Evolutionary conservation across 2,113 vertebrate species (phyloP).

Genomic region (Mus spicilegus): DNA sequence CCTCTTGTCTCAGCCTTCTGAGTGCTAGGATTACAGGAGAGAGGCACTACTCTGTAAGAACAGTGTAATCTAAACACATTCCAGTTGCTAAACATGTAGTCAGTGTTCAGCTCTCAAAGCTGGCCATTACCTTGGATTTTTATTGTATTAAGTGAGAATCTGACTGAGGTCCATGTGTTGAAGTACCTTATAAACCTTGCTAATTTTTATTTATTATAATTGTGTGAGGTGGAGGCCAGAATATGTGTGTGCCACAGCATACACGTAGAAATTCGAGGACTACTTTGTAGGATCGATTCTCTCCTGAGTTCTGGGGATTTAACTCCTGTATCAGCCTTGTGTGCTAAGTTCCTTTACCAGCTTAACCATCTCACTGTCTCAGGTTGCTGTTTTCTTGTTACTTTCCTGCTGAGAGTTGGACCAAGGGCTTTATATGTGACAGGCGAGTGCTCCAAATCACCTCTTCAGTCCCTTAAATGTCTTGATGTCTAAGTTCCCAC

Average conservation of each 20-base stretch:
- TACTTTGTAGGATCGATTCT: background rate
- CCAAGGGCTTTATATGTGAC: background rate
- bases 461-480: background rate
- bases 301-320: background rate
- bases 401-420: background rate
- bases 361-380: background rate
- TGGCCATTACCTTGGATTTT: background rate
- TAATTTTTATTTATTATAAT: background rate
- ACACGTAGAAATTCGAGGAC: background rate
- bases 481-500: background rate
- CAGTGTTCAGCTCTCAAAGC: background rate
- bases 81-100: background rate
- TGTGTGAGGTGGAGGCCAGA: background rate
- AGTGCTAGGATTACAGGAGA: background rate
- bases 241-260: too few relatives aligned
- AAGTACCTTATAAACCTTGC: background rate
- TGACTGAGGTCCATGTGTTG: background rate
- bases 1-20: background rate
- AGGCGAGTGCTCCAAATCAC: background rate
- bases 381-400: too few relatives aligned
- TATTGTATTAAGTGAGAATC: background rate
- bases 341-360: background rate
- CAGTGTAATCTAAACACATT: background rate
- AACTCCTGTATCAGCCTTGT: background rate
- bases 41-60: background rate